These are phyloP conservation scores for Hirtodrosophila confusa DNA, from an alignment of 2,888 invertebrate species.

Conservation along the genomic window DNA sequence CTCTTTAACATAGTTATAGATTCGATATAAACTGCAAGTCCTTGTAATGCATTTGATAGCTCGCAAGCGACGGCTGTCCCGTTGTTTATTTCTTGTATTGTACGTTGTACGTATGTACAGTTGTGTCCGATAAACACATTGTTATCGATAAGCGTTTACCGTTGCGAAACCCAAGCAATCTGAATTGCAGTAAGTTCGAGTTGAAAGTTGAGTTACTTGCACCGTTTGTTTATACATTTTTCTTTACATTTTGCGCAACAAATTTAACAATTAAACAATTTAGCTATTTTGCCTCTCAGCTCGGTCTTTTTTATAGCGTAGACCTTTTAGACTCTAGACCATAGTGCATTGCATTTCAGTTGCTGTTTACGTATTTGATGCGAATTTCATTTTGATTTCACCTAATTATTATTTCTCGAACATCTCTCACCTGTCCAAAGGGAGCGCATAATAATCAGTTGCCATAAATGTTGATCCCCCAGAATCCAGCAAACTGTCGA, in stretches of 20 bases:
- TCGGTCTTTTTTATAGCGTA: slow-evolving; percentile 41
- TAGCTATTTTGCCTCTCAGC: slow-evolving; percentile 42
- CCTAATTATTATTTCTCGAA: slow-evolving; percentile 24
- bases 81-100: slow-evolving; percentile 34
- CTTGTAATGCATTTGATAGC: slow-evolving; percentile 43
- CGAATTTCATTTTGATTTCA: slow-evolving; percentile 14
- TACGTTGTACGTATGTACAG: slow-evolving; percentile 26
- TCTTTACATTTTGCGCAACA: slow-evolving; percentile 22
- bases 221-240: slow-evolving; percentile 39
- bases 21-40: slow-evolving; percentile 42
- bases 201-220: slow-evolving; percentile 43
- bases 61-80: slow-evolving; percentile 41
- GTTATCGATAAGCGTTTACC: slow-evolving; percentile 42
- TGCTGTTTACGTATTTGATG: slow-evolving; percentile 2
- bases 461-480: slow-evolving; percentile 54
- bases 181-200: slow-evolving; percentile 17
- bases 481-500: background rate
- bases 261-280: slow-evolving; percentile 38
- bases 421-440: too few species aligned
- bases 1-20: slow-evolving; percentile 55
- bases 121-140: slow-evolving; percentile 34
- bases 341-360: slow-evolving; percentile 57
- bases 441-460: background rate
- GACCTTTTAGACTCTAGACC: slow-evolving; percentile 52
- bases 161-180: too few species aligned